Conservation (phyloP, 2,113 vertebrate species). For the Polyodon spathula region DNA sequence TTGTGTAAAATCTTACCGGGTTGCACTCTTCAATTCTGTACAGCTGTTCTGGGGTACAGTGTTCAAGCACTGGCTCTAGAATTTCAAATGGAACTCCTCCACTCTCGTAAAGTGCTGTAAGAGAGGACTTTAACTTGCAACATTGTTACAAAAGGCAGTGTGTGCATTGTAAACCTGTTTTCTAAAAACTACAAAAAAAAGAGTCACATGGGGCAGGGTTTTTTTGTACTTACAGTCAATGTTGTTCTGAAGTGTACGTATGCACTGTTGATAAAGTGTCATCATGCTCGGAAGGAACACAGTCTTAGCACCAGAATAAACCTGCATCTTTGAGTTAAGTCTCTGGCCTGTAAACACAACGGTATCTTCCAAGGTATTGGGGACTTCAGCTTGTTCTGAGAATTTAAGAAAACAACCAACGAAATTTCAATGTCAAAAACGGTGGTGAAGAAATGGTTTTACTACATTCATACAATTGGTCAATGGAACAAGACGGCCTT, state of each 20-base stretch:
- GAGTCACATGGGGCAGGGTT: no score
- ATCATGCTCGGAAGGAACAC: constrained; percentile 68
- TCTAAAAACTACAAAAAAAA: no score
- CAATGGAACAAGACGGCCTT: no score
- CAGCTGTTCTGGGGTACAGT: constrained; percentile 75
- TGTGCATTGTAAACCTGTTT: not conserved
- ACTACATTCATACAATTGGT: no score
- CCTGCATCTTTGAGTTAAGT: constrained; percentile 76
- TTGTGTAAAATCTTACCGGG: constrained; percentile 65
- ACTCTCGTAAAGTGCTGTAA: constrained; percentile 70
- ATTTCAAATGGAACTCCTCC: constrained; percentile 82
- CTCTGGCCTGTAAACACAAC: constrained; percentile 64
- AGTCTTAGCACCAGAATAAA: constrained; percentile 74
- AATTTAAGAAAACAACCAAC: not conserved
- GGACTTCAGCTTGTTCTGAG: constrained; percentile 37
- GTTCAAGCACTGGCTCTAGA: constrained; percentile 74
- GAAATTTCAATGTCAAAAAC: no score
- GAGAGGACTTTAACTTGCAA: constrained; percentile 3
- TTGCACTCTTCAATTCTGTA: constrained; percentile 74
- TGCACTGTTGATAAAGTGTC: constrained; percentile 71
- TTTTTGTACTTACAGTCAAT: constrained; percentile 63
- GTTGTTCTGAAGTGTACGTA: constrained; percentile 78
- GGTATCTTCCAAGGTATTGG: constrained; percentile 39
- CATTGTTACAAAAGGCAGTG: constrained; percentile 11
- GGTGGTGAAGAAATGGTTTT: no score